Percentiles rank a stretch among this genome's conserved stretches.
These are phyloP conservation scores for Salpingus planirostris DNA, from an alignment of 2,888 invertebrate genomes.

Conservation along the genomic window DNA sequence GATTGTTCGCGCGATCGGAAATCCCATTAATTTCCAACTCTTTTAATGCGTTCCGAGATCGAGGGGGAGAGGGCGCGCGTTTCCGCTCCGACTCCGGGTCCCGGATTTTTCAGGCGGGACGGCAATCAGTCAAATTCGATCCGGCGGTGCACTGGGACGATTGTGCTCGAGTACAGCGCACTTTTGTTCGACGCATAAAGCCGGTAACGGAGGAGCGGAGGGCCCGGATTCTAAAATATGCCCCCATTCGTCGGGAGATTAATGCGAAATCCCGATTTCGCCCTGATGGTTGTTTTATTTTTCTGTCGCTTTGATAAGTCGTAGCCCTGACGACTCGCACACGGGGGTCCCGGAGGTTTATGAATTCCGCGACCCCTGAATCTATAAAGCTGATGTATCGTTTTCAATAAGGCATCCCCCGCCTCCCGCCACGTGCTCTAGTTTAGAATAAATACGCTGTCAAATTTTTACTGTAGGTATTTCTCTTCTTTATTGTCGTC, in stretches of 20 bases:
- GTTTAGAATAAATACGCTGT: slow-evolving; percentile 32
- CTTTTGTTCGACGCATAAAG: too few species aligned
- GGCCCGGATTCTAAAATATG: too few species aligned
- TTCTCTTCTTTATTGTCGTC: slow-evolving; percentile 32
- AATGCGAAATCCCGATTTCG: too few species aligned
- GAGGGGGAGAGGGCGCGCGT: slow-evolving; percentile 1
- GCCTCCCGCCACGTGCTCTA: slow-evolving; percentile 24
- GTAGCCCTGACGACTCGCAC: slow-evolving; percentile 7
- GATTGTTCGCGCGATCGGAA: slow-evolving; percentile 34
- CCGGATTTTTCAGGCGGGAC: too few species aligned
- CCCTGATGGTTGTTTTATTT: slow-evolving; percentile 3
- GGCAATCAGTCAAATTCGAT: too few species aligned
- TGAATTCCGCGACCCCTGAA: slow-evolving; percentile 13
- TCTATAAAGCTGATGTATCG: slow-evolving; percentile 31
- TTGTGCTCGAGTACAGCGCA: too few species aligned
- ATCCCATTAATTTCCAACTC: slow-evolving; percentile 32
- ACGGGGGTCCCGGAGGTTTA: slow-evolving; percentile 7
- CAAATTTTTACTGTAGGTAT: slow-evolving; percentile 34
- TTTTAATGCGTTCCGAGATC: slow-evolving; percentile 8
- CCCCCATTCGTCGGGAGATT: too few species aligned
- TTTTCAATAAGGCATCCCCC: slow-evolving; percentile 33
- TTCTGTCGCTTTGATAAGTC: slow-evolving; percentile 1
- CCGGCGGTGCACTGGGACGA: too few species aligned
- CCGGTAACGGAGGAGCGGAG: too few species aligned
- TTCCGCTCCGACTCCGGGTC: too few species aligned